Evolutionary conservation across 2,888 invertebrate species (phyloP).

Genomic region (Tenodera sinensis): DNA sequence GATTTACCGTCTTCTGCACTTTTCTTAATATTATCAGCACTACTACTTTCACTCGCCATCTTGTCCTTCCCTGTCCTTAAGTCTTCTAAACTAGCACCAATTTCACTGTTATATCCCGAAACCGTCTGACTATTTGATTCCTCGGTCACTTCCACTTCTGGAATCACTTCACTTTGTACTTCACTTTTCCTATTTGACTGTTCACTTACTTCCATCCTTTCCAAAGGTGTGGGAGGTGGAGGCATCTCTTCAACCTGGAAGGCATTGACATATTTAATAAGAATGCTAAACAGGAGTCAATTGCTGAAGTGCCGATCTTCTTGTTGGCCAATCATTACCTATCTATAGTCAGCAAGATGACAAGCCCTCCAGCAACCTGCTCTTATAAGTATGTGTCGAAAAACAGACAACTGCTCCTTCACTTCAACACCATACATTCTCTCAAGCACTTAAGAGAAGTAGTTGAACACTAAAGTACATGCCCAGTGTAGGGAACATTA

Average conservation of each 20-base stretch:
- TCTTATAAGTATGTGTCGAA: too few relatives aligned
- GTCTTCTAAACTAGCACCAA: neutral
- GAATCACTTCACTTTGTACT: constrained; percentile 1
- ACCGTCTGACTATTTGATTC: neutral
- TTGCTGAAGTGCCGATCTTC: too few relatives aligned
- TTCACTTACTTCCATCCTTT: neutral
- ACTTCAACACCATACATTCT: too few relatives aligned
- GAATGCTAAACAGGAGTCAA: too few relatives aligned
- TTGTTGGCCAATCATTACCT: too few relatives aligned
- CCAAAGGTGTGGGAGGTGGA: neutral
- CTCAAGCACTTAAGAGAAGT: too few relatives aligned
- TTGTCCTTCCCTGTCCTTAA: constrained; percentile 10
- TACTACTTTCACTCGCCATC: neutral
- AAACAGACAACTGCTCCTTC: too few relatives aligned
- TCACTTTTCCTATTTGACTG: neutral
- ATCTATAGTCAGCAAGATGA: too few relatives aligned
- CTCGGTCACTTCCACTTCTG: neutral
- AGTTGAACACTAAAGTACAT: too few relatives aligned
- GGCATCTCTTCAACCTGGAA: neutral
- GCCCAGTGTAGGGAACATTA: too few relatives aligned
- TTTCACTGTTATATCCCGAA: neutral
- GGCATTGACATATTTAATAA: too few relatives aligned
- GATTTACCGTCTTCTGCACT: constrained; percentile 23
- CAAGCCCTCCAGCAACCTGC: too few relatives aligned
- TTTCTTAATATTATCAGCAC: constrained; percentile 43